Base-by-base conservation (phyloP, 2,888 invertebrate species). In the Yponomeuta cagnagella region DNA sequence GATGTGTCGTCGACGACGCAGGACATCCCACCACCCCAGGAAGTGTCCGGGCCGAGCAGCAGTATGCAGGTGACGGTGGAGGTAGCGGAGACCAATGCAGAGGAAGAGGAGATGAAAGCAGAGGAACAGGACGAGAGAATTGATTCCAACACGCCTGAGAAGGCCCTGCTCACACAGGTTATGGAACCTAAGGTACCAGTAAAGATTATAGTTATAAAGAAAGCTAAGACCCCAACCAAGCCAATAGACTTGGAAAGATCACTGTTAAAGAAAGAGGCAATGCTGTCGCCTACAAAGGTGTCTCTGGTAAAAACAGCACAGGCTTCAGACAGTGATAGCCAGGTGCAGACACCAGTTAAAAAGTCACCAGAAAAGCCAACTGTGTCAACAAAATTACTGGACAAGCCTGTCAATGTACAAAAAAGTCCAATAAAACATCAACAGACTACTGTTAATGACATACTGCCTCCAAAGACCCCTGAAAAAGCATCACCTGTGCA, bases 1-100 rank as follows among this genome's bases (percentile, higher is more conserved):
- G 88, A 89, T 73, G 88, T 90, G 72, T 85, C 90, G 58, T 88
- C 90, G 43, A 88, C 89, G 69, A 88, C 88, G 30, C 84, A 82
- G 63, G 88, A 89, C 74, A 80, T 83, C 5, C 82, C 82, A 43
- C 86, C 86, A 73, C 78, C 80, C 58, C 83, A 85, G 76, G 82
- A 85, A 76, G 81, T 82, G 70, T 79, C 84, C 30, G 84, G 81
- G 31, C 82, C 84, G 9, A 80, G 81, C 72, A 81, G 82, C 77
- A 80, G 87, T 23, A 81, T 90, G 73, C 81, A 86, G 71, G 86
- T 90, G 10, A 48, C 68, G 30, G 69, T 69, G 58, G 58, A 58
- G 33, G 69, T 69, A 12, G 58, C 68, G 4, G 68, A 43, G 9
- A 68, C 23, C 10, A 37, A 9, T 48, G 37, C 43, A 10, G 43